Base-by-base conservation (phyloP, 2,888 invertebrate species). In the Eupithecia pulchellata region DNA sequence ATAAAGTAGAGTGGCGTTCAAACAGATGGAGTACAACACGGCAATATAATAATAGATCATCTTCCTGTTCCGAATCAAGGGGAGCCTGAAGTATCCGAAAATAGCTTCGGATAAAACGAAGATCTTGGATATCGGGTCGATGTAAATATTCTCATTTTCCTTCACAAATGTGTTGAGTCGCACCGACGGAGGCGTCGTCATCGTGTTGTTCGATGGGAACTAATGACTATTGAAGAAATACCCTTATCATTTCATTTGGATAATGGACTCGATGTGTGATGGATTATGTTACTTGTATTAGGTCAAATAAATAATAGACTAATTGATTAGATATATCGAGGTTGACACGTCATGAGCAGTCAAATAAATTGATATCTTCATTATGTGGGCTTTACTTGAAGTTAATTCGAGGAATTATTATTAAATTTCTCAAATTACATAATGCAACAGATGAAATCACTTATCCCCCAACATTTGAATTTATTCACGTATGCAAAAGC, bases 81-180 rank as follows among this genome's bases (percentile, higher is more conserved):
- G 81, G 8, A 84, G 65, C 64, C 87, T 83, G 61, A 85, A 80
- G 25, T 84, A 73, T 9, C 89, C 89, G 4, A 86, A 70, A 25
- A 79, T 34, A 9, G 81, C 63, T 73, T 84, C 86, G 25, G 72
- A 68, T 34, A 82, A 60, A 14, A 89, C 80, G 60, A 84, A 86
- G 1, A 82, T 71, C 71, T 86, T 87, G 0, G 89, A 86, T 68
- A 88, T 73, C 17, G 70, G 64, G 69, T 90, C 89, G 30, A 88
- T 75, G 57, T 79, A 80, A 0, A 72, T 75, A 67, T 81, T 81
- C 8, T 79, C 75, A 60, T 75, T 75, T 66, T 78, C 75, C 66
- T 80, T 73, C 13, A 89, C 72, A 64, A 84, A 87, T n/a, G 85
- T 85, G 65, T 90, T 89, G 25, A 87, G 81, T 39, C 80, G 83